phyloP scores from a whole-genome alignment of 1,140 invertebrate genomes.

The Diprion similis region DNA sequence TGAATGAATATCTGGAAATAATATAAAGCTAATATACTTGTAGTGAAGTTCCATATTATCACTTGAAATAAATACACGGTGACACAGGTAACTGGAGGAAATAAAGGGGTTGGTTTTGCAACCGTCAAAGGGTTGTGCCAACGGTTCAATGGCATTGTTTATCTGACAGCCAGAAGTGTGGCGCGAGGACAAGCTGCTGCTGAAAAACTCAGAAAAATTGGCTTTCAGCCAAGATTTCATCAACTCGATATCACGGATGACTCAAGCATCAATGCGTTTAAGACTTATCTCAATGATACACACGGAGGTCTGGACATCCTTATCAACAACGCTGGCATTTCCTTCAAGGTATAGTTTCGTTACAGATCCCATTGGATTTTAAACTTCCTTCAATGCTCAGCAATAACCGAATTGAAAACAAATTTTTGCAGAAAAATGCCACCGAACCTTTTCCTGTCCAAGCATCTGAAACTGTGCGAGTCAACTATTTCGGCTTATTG shows the following conservation, averaged over 20 bases:
- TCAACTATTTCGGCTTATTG: conserved; percentile 65
- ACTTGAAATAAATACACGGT: too few species aligned
- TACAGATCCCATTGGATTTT: background rate
- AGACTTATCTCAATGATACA: conserved; percentile 67
- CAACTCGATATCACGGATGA: conserved; percentile 72
- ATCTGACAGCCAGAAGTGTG: conserved; percentile 69
- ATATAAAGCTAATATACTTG: too few species aligned
- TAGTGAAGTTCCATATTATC: too few species aligned
- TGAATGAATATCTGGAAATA: too few species aligned
- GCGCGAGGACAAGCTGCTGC: conserved; percentile 66
- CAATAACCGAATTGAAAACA: background rate
- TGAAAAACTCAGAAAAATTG: conserved; percentile 60
- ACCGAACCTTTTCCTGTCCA: conserved; percentile 65
- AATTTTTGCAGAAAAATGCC: conserved; percentile 7
- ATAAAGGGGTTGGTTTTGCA: conserved; percentile 70
- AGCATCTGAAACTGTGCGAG: conserved; percentile 65
- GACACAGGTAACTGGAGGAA: conserved; percentile 67
- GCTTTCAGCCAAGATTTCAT: conserved; percentile 68
- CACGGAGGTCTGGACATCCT: conserved; percentile 81
- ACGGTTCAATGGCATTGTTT: conserved; percentile 69
- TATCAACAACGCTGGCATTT: conserved; percentile 86
- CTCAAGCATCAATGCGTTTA: conserved; percentile 66
- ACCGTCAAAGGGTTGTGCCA: conserved; percentile 69
- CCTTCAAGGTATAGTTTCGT: conserved; percentile 64
- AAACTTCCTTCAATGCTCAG: background rate